phyloP scores from a whole-genome alignment of 2,888 invertebrate genomes.

The Sarcophaga variegata region DNA sequence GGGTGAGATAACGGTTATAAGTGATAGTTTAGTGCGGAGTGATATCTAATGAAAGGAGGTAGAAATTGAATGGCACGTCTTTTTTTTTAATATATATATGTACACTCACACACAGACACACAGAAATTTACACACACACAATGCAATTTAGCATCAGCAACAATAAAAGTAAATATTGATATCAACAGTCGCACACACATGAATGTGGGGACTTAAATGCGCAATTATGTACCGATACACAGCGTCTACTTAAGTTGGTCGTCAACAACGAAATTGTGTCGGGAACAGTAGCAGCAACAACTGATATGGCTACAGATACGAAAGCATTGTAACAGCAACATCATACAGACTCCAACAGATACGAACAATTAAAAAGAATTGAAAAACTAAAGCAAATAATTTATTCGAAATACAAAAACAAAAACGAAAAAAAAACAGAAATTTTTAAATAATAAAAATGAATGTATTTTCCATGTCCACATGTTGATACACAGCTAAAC shows the following conservation, averaged over 20 bases:
- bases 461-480: slow-evolving; percentile 56
- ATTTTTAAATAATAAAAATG: slow-evolving; percentile 53
- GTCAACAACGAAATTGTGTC: slow-evolving; percentile 60
- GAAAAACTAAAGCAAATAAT: not conserved
- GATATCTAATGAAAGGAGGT: slow-evolving; percentile 21
- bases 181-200: slow-evolving; percentile 29
- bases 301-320: not conserved
- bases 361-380: slow-evolving; percentile 42
- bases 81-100: too few relatives aligned
- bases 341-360: slow-evolving; percentile 33
- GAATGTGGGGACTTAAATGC: slow-evolving; percentile 64
- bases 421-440: slow-evolving; percentile 39
- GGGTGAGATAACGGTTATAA: slow-evolving; percentile 50
- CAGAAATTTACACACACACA: too few relatives aligned
- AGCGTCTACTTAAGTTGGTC: slow-evolving; percentile 62
- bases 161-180: slow-evolving; percentile 16
- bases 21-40: not conserved
- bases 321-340: slow-evolving; percentile 12
- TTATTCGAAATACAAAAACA: not conserved
- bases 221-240: slow-evolving; percentile 63
- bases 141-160: too few relatives aligned
- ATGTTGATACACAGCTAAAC: slow-evolving; percentile 34
- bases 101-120: too few relatives aligned
- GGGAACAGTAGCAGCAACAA: slow-evolving; percentile 49
- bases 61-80: slow-evolving; percentile 32